A percentile compares a stretch with the other conserved stretches of the same genome.
These are phyloP conservation scores for Denticeps clupeoides DNA, from an alignment of 2,797 vertebrate species.

Conservation along the genomic window DNA sequence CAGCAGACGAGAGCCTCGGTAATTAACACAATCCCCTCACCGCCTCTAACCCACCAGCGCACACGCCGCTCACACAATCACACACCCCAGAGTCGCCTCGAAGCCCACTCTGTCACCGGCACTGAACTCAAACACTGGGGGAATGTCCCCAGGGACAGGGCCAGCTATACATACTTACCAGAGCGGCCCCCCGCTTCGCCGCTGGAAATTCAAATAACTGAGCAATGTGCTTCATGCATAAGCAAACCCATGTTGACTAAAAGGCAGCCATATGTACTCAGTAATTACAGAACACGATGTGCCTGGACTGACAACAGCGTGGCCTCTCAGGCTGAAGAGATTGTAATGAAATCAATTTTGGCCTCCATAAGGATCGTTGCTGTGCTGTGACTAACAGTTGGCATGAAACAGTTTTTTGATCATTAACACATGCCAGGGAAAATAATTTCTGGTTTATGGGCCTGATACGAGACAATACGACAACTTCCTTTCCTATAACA, in stretches of 20 bases:
- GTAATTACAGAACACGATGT: neutral
- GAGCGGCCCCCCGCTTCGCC: neutral
- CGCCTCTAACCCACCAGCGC: conserved; percentile 39
- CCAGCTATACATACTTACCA: neutral
- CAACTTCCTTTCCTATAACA: conserved; percentile 8
- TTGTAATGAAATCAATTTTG: conserved; percentile 4
- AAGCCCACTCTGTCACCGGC: neutral
- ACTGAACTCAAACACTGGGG: too few species aligned
- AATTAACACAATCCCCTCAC: conserved; percentile 74
- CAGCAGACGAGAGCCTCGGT: conserved; percentile 70
- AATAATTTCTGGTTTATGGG: conserved; percentile 5
- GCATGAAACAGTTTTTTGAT: conserved; percentile 9
- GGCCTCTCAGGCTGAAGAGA: neutral
- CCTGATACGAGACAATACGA: conserved; percentile 11
- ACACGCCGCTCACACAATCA: conserved; percentile 14
- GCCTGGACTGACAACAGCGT: neutral
- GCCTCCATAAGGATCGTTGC: neutral
- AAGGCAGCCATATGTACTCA: neutral
- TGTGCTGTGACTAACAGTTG: neutral
- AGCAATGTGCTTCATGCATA: neutral
- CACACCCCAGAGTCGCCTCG: neutral
- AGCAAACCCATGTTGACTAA: neutral
- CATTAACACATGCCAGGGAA: conserved; percentile 17
- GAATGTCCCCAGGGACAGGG: neutral
- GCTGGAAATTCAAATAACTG: neutral